Evolutionary conservation across 2,797 vertebrate species (phyloP).

Genomic region (Sebastiscus tertius): DNA sequence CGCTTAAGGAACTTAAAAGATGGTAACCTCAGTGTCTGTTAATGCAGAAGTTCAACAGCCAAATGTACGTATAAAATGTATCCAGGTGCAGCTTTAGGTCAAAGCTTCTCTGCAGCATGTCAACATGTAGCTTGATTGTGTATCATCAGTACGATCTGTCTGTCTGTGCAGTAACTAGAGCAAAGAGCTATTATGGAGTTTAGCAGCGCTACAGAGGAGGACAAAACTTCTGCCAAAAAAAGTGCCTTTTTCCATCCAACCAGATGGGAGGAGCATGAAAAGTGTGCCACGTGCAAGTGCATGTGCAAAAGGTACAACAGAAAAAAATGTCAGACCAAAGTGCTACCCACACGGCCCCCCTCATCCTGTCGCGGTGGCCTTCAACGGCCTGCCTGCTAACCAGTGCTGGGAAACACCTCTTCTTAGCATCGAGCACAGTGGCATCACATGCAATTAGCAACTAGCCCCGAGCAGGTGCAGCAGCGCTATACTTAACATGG

Average conservation of each 20-base stretch:
- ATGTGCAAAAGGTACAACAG: constrained; percentile 37
- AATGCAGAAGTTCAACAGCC: not conserved
- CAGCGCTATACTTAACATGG: constrained; percentile 23
- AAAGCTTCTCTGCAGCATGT: not conserved
- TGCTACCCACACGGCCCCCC: constrained; percentile 55
- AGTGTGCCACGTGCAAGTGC: not conserved
- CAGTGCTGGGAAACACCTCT: constrained; percentile 56
- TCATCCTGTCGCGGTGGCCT: constrained; percentile 51
- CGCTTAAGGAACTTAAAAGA: not conserved
- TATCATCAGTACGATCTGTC: constrained; percentile 13
- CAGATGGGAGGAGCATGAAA: not conserved
- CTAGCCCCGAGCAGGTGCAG: constrained; percentile 12
- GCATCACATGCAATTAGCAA: constrained; percentile 32
- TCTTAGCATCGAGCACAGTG: constrained; percentile 25
- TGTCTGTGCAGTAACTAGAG: constrained; percentile 19
- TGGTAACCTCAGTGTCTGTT: not conserved
- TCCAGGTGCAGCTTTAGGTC: not conserved
- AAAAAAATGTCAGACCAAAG: constrained; percentile 59
- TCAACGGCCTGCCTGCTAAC: constrained; percentile 45
- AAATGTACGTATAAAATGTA: not conserved
- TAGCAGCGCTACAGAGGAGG: not conserved
- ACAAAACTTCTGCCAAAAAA: not conserved
- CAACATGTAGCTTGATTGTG: not conserved
- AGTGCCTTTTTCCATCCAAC: not conserved
- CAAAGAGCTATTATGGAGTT: constrained; percentile 11